Base-by-base conservation (phyloP, 2,888 invertebrate species). In the Nesidiocoris tenuis region DNA sequence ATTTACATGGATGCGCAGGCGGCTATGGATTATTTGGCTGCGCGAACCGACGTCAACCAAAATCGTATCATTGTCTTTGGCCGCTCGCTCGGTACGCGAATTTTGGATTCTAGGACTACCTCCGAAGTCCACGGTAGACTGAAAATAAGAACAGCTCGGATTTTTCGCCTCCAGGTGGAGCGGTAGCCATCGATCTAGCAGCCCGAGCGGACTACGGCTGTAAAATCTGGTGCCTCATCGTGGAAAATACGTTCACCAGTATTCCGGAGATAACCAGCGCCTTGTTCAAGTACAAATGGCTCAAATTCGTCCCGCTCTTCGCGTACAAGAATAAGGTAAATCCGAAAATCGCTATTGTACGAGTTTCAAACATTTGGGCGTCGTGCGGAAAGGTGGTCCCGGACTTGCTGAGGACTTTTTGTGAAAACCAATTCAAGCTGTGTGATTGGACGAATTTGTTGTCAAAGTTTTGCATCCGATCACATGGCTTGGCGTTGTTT, bases 231-330 rank as follows among this genome's bases (percentile, higher is more conserved):
- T 94, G 93, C 80, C 85, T 96, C 78, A 88, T 98, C 79, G 88
- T 97, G 18, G 97, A 98, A 84, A 98, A 98, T 84, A 96, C 96
- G 1, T 98, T 98, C 82, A 96, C 96, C 2, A 93, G 93, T 83
- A 93, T 98, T 84, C 95, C 95, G 39, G 94, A 94, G 79, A 95
- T 97, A 90, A 95, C 95, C 18, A 88, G 89, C 80, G 90, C 92
- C 78, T 87, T 97, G 80, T 87, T 96, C 79, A 90, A 91, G 82
- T 88, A 90, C 86, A 87, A 86, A 81, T 85, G 90, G 80, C 83
- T 94, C 76, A 86, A 88, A 79, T 92, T 91, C 86, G 85, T 97
- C 80, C 96, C 96, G 77, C 86, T 89, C 80, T 87, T 91, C 84
- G 91, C 91, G 83, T 95, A 93, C 85, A 96, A 96, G 87, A 97